Percentiles rank a stretch among this genome's conserved stretches.
phyloP scores from a whole-genome alignment of 2,113 vertebrate species.

The Deroptyus accipitrinus region DNA sequence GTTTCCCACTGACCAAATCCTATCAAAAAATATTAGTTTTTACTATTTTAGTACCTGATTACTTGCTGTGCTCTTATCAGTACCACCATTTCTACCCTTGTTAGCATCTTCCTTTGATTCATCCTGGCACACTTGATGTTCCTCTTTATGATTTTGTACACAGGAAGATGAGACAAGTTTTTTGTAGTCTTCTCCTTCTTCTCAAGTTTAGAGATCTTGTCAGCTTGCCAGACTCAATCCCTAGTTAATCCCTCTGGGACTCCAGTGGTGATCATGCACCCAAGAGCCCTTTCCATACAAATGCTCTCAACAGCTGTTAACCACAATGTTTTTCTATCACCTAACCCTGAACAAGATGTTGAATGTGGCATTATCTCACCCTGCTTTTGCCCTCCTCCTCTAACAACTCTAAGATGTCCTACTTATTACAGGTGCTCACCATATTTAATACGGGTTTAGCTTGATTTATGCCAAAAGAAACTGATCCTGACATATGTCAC shows the following conservation, averaged over 20 bases:
- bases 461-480: background rate
- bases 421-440: background rate
- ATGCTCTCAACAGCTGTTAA: background rate
- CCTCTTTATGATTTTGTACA: background rate
- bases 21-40: background rate
- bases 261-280: background rate
- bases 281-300: background rate
- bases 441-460: background rate
- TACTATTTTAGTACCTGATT: background rate
- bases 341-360: fast-evolving
- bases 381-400: background rate
- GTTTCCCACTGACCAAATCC: background rate
- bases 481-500: fast-evolving
- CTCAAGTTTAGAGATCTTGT: background rate
- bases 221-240: background rate
- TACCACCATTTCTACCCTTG: background rate
- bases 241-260: background rate
- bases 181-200: background rate
- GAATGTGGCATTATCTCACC: background rate
- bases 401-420: background rate
- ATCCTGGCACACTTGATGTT: background rate
- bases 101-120: background rate
- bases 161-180: background rate
- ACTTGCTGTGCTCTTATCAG: background rate
- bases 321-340: background rate